phyloP scores from a whole-genome alignment of 2,888 invertebrate species.

The Drosophila mercatorum region DNA sequence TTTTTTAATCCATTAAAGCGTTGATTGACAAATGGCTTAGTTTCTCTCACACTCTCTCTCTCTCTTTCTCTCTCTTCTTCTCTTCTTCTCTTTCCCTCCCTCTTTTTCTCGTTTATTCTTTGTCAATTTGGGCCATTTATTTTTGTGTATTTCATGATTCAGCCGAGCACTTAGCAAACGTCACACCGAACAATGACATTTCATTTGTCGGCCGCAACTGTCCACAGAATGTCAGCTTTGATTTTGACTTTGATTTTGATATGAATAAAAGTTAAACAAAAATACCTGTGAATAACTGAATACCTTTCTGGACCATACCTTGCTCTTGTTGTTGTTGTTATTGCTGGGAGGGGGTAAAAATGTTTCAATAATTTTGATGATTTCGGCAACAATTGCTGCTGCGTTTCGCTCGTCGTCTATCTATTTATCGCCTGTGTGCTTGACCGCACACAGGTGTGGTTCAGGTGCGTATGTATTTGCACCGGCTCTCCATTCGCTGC shows the following conservation, averaged over 20 bases:
- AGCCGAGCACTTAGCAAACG: constrained; percentile 36
- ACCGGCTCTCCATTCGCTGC: constrained; percentile 11
- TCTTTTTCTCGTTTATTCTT: neutral
- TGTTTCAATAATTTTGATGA: constrained; percentile 46
- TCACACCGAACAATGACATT: constrained; percentile 32
- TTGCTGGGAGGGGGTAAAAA: constrained; percentile 8
- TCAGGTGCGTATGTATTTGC: neutral
- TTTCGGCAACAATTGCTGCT: constrained; percentile 31
- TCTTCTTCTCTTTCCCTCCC: neutral
- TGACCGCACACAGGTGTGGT: constrained; percentile 40
- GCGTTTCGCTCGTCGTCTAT: constrained; percentile 17
- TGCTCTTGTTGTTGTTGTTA: too few relatives aligned
- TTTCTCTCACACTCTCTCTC: neutral
- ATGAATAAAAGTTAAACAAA: constrained; percentile 14
- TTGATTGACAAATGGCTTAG: constrained; percentile 5
- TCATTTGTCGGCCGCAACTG: constrained; percentile 25
- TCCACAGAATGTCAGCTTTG: constrained; percentile 45
- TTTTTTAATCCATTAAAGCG: neutral
- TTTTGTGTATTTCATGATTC: constrained; percentile 20
- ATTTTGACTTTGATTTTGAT: constrained; percentile 37
- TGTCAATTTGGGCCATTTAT: constrained; percentile 16
- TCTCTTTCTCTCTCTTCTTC: neutral
- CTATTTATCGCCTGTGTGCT: constrained; percentile 58
- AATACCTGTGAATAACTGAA: neutral
- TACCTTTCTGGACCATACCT: neutral